Evolutionary conservation across 2,113 vertebrate species (phyloP).

Genomic region (Leuciscus idus): DNA sequence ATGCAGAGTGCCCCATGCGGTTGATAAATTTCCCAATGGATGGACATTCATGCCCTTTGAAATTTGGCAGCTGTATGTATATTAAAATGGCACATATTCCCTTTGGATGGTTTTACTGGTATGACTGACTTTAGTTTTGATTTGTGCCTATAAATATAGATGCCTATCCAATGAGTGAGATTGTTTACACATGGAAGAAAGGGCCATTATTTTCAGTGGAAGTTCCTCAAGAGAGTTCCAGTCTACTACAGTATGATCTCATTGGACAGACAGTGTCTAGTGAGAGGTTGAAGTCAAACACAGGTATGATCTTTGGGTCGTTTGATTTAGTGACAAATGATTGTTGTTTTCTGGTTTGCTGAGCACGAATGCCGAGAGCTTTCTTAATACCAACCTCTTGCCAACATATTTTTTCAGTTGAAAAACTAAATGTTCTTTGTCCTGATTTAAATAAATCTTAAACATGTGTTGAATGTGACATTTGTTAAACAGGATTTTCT

Average conservation of each 20-base stretch:
- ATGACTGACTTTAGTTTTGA: conserved; percentile 49
- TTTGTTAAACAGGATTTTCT: neutral
- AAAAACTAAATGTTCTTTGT: neutral
- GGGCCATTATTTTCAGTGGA: conserved; percentile 79
- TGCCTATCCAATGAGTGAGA: conserved; percentile 82
- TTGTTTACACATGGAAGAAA: conserved; percentile 84
- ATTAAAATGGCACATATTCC: neutral
- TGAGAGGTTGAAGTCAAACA: conserved; percentile 79
- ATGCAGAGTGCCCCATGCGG: conserved; percentile 84
- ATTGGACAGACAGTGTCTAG: conserved; percentile 82
- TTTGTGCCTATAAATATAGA: conserved; percentile 64
- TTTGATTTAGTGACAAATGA: neutral
- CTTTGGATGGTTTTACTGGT: neutral
- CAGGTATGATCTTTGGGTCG: conserved; percentile 65
- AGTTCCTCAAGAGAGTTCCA: conserved; percentile 82
- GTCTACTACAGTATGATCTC: conserved; percentile 82
- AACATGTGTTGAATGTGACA: neutral
- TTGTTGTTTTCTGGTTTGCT: neutral
- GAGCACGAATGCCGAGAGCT: neutral
- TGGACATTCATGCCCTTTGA: conserved; percentile 82
- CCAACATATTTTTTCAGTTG: too few relatives aligned
- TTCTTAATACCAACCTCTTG: neutral
- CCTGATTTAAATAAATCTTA: neutral
- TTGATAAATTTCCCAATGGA: conserved; percentile 86
- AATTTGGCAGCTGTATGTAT: conserved; percentile 84